These are phyloP conservation scores for Brenthis hecate DNA, from an alignment of 2,888 invertebrate species.

Conservation along the genomic window DNA sequence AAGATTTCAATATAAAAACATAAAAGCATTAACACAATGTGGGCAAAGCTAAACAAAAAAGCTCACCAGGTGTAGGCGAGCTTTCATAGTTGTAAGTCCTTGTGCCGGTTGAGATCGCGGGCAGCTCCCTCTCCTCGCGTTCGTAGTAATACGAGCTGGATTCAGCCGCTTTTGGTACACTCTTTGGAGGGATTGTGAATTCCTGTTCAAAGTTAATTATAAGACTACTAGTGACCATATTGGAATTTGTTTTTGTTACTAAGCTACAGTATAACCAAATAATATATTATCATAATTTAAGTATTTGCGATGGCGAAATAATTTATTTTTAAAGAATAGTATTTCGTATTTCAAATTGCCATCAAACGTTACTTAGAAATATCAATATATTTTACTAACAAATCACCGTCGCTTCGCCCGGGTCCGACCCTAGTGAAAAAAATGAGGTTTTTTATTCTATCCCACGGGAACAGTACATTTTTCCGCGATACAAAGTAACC, in stretches of 20 bases:
- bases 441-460: no score
- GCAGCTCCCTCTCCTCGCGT: slow-evolving; percentile 68
- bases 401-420: no score
- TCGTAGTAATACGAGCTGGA: slow-evolving; percentile 71
- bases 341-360: no score
- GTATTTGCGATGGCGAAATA: no score
- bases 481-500: no score
- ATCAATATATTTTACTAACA: no score
- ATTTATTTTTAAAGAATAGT: no score
- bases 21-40: not conserved
- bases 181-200: slow-evolving; percentile 69
- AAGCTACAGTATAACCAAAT: not conserved
- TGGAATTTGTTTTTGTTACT: not conserved
- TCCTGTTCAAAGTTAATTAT: slow-evolving; percentile 55
- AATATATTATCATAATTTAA: not conserved
- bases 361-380: no score
- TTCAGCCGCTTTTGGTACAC: slow-evolving; percentile 63
- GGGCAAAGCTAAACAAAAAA: not conserved
- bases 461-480: no score
- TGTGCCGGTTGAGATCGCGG: slow-evolving; percentile 61
- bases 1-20: not conserved
- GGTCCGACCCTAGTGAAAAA: no score
- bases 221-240: not conserved
- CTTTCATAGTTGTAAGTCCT: slow-evolving; percentile 73
- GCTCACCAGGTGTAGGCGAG: slow-evolving; percentile 65